Evolutionary conservation across 2,888 invertebrate genomes (phyloP).

Genomic region (Andrena hattorfiana): DNA sequence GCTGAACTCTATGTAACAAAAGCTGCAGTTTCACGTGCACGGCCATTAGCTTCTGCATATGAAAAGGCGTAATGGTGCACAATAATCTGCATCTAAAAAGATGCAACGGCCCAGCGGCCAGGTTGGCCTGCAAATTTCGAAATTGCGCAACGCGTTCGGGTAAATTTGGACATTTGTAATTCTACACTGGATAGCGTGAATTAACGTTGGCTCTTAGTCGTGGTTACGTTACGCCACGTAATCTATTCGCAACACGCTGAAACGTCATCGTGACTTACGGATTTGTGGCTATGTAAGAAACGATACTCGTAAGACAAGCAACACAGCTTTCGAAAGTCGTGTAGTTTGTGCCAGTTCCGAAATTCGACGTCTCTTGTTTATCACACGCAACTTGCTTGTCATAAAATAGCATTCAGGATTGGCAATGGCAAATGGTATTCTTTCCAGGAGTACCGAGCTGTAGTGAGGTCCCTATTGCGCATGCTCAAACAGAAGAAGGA

Average conservation of each 20-base stretch:
- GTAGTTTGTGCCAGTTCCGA: neutral
- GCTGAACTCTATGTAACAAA: constrained; percentile 24
- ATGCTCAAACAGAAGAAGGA: no score
- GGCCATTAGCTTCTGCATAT: constrained; percentile 22
- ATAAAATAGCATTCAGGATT: no score
- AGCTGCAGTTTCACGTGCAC: neutral
- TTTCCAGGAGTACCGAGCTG: no score
- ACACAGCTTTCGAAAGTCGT: constrained; percentile 3
- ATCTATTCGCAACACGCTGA: constrained; percentile 18
- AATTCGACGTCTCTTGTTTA: neutral
- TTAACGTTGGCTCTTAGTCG: constrained; percentile 33
- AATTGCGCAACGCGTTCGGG: constrained; percentile 4
- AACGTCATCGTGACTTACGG: constrained; percentile 28
- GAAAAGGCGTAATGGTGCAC: constrained; percentile 27
- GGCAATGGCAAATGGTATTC: no score
- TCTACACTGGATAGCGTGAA: neutral
- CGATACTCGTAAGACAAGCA: neutral
- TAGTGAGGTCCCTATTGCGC: no score
- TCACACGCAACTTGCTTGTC: neutral
- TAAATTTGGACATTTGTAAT: constrained; percentile 13
- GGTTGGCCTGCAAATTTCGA: neutral
- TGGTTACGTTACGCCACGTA: constrained; percentile 17
- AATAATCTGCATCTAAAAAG: constrained; percentile 46
- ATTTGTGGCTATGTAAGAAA: constrained; percentile 1
- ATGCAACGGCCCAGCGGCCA: neutral